Conservation (phyloP, 2,888 invertebrate genomes). For the Ceramica pisi region DNA sequence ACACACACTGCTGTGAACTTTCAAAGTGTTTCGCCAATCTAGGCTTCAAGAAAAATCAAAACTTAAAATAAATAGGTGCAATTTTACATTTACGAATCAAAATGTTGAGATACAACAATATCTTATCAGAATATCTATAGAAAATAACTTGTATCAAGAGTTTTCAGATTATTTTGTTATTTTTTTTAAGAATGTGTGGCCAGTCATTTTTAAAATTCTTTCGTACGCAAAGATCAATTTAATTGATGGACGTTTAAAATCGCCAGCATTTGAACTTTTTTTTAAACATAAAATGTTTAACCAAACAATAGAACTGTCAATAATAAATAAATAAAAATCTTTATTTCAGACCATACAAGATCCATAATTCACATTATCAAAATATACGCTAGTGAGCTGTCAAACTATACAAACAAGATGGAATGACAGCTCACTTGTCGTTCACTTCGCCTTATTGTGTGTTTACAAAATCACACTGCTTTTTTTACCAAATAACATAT, state of each 20-base stretch:
- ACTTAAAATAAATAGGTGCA: not conserved
- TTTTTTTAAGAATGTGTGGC: not conserved
- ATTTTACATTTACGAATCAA: not conserved
- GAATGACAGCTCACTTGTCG: too few species aligned
- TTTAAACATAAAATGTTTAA: not conserved
- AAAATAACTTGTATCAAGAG: slow-evolving; percentile 25
- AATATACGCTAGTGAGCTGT: too few species aligned
- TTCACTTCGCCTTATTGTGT: too few species aligned
- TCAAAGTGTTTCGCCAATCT: not conserved
- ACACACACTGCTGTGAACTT: slow-evolving; percentile 1
- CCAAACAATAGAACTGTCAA: not conserved
- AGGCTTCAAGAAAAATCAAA: not conserved
- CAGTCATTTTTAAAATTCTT: not conserved
- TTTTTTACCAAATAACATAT: too few species aligned
- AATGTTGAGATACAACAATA: not conserved
- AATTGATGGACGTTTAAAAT: too few species aligned
- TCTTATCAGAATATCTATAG: slow-evolving; percentile 2
- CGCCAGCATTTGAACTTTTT: too few species aligned
- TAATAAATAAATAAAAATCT: too few species aligned
- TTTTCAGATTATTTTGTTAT: not conserved
- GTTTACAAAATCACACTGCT: too few species aligned
- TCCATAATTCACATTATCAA: too few species aligned
- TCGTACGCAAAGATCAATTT: not conserved
- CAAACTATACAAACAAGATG: too few species aligned
- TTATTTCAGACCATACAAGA: too few species aligned